phyloP scores from a whole-genome alignment of 2,888 invertebrate genomes.

The Harpagoxenus sublaevis region DNA sequence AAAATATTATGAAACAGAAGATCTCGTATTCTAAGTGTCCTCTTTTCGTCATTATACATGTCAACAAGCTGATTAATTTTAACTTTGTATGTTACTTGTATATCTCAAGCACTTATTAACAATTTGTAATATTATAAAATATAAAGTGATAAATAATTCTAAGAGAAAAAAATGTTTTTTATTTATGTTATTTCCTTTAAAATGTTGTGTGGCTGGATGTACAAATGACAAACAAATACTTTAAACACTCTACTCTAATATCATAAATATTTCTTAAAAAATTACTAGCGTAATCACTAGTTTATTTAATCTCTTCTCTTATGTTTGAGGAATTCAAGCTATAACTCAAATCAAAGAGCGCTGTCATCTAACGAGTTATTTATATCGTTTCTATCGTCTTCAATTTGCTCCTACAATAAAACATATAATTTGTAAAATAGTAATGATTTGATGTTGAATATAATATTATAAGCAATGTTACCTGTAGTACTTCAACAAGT shows the following conservation, averaged over 20 bases:
- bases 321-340: not conserved
- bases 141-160: not conserved
- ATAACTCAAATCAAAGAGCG: slow-evolving; percentile 26
- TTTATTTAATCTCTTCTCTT: not conserved
- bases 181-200: not conserved
- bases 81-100: not conserved
- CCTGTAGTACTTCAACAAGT: slow-evolving; percentile 92
- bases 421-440: slow-evolving; percentile 28
- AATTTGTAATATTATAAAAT: not conserved
- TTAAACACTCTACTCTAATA: not conserved
- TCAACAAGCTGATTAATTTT: not conserved
- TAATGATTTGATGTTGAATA: slow-evolving; percentile 8
- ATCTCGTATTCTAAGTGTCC: not conserved
- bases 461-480: slow-evolving; percentile 78
- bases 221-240: not conserved
- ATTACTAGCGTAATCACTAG: not conserved
- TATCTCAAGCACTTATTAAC: not conserved
- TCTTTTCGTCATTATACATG: not conserved
- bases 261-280: not conserved
- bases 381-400: slow-evolving; percentile 87
- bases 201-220: not conserved
- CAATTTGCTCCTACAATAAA: slow-evolving; percentile 89
- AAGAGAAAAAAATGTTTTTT: not conserved
- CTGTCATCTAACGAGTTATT: slow-evolving; percentile 84
- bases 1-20: not conserved